Conservation (phyloP, 2,888 invertebrate genomes). For the Noctua janthina region DNA sequence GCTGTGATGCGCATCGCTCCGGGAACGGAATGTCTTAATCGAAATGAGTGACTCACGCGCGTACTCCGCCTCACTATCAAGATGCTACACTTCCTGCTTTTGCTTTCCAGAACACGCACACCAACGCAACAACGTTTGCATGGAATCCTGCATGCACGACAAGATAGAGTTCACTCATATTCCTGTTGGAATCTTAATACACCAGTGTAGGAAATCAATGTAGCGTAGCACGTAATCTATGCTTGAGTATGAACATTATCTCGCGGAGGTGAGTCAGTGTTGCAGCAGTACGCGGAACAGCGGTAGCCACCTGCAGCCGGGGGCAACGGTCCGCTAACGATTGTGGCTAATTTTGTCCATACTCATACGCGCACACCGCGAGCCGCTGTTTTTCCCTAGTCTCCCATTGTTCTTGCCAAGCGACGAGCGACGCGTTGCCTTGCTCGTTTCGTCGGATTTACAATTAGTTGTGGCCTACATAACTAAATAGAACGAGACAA, state of each 20-base stretch:
- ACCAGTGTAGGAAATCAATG: slow-evolving; percentile 2
- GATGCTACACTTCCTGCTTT: slow-evolving; percentile 27
- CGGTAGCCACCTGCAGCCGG: slow-evolving; percentile 66
- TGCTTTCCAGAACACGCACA: slow-evolving; percentile 22
- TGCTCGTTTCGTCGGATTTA: slow-evolving; percentile 47
- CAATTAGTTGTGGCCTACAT: slow-evolving; percentile 61
- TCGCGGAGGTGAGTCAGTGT: slow-evolving; percentile 59
- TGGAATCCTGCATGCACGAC: not conserved
- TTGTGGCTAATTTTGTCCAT: slow-evolving; percentile 77
- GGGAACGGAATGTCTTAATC: slow-evolving; percentile 61
- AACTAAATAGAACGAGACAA: slow-evolving; percentile 54
- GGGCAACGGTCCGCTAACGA: slow-evolving; percentile 79
- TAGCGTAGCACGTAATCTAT: slow-evolving; percentile 23
- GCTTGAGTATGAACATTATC: slow-evolving; percentile 35
- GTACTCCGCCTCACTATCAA: slow-evolving; percentile 12
- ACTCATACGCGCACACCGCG: slow-evolving; percentile 36
- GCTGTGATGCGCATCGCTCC: slow-evolving; percentile 33
- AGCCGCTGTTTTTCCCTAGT: slow-evolving; percentile 64
- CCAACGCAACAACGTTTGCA: not conserved
- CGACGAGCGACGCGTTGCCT: slow-evolving; percentile 35
- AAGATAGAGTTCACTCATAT: not conserved
- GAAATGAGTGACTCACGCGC: slow-evolving; percentile 58
- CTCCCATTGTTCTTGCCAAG: slow-evolving; percentile 59
- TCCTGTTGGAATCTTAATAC: not conserved
- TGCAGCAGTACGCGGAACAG: slow-evolving; percentile 49